phyloP scores from a whole-genome alignment of 2,113 vertebrate species.

The Otis tarda region DNA sequence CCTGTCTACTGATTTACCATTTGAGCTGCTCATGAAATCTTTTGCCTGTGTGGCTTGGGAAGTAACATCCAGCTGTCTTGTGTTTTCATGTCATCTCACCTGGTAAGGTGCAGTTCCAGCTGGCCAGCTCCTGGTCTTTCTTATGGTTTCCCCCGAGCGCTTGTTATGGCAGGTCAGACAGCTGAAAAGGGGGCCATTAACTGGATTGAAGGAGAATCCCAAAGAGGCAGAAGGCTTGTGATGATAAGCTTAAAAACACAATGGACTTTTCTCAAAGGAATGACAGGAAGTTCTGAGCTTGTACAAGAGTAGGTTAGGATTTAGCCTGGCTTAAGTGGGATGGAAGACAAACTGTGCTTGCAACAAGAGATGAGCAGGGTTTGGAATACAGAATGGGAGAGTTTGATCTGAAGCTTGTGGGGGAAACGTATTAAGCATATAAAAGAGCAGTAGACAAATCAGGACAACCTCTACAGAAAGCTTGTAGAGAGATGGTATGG shows the following conservation, averaged over 20 bases:
- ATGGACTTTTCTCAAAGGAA: conserved; percentile 7
- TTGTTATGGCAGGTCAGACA: not conserved
- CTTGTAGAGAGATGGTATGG: not conserved
- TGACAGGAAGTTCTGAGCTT: conserved; percentile 34
- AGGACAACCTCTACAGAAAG: not conserved
- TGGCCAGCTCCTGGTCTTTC: not conserved
- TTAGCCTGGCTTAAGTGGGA: conserved; percentile 38
- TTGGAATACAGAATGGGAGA: conserved; percentile 29
- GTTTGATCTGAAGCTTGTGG: not conserved
- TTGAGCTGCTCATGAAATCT: not conserved
- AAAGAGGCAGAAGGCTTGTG: not conserved
- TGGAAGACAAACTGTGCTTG: conserved; percentile 33
- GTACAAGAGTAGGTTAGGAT: conserved; percentile 21
- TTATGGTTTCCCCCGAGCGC: not conserved
- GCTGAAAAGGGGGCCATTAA: not conserved
- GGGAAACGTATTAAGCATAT: not conserved
- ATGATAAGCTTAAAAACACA: not conserved
- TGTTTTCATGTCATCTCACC: not conserved
- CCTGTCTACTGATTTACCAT: not conserved
- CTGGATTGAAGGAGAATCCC: not conserved
- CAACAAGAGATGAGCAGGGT: conserved; percentile 1
- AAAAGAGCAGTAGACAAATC: not conserved
- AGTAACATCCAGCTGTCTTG: not conserved
- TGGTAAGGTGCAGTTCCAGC: not conserved
- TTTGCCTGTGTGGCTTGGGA: not conserved